Base-by-base conservation (phyloP, 2,797 vertebrate species). In the Pseudochirops corinnae region DNA sequence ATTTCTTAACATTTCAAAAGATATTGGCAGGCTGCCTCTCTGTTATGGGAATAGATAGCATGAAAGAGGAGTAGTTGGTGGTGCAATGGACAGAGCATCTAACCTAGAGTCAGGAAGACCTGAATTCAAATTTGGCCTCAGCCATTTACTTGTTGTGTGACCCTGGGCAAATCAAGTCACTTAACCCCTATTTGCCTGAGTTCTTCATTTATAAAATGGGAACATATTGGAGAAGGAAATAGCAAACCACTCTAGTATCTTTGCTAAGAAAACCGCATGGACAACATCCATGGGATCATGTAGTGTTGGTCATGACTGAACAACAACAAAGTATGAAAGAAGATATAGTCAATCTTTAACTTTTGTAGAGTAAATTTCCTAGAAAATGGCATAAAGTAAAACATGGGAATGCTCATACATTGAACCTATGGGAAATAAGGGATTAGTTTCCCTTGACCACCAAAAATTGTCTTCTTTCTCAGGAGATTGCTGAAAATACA, bases 1-100 rank as follows among this genome's bases (percentile, higher is more conserved):
- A 9, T 55, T 92, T 92, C 57, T n/a, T 1, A 92, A 21, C 57
- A 92, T 74, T 94, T 94, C 16, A 93, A 55, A 93, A 74, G 74
- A 90, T 93, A 46, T 87, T 26, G 24, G 21, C 39, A 87, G 39
- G 39, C 21, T 50, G 39, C 74, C 39, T 94, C 0, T n/a, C 21
- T 94, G 31, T 1, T 29, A 53, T 95, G 52, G 62, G 52, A 91
- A 55, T 12, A 90, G 55, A 21, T 13, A 24, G 18, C 53, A 5
- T 53, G 46, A 57, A 58, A 91, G 56, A 87, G 21, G 13, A 2
- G n/a, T n/a, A 39, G 67, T n/a, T 39, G 24, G 67, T 82, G 18
- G n/a, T 82, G 18, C 67, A 82, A 21, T 24, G n/a, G n/a, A 24
- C n/a, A 82, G n/a, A 82, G 16, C n/a, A 39, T 21, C 21, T 18